These are phyloP conservation scores for Metridium senile DNA, from an alignment of 92 coral and sea anemone genomes.

Conservation along the genomic window DNA sequence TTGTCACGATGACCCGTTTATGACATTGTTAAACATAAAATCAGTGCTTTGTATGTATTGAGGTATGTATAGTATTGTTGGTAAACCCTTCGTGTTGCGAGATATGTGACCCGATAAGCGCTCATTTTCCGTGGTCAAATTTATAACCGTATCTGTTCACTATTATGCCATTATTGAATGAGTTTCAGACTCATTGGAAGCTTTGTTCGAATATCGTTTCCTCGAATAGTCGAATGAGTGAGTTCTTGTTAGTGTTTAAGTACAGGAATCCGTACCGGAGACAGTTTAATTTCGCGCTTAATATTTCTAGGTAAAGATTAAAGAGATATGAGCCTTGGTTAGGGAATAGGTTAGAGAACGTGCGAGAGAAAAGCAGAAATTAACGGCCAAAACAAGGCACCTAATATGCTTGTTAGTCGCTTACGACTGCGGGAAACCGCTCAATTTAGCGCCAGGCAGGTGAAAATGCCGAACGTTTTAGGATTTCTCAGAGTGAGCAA, in stretches of 20 bases:
- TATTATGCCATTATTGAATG: background rate
- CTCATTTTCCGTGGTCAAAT: conserved; percentile 15
- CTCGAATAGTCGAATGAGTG: conserved; percentile 12
- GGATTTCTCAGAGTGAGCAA: conserved; percentile 14
- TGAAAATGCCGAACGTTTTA: conserved; percentile 20
- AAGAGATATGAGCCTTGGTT: conserved; percentile 1
- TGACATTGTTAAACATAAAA: conserved; percentile 29
- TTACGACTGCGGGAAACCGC: conserved; percentile 37
- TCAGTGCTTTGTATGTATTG: conserved; percentile 20
- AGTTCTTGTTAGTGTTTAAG: conserved; percentile 15
- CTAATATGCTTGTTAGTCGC: conserved; percentile 35
- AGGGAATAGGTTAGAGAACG: conserved; percentile 33
- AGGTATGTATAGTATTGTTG: conserved; percentile 11
- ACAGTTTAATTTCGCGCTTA: conserved; percentile 5
- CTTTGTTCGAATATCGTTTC: conserved; percentile 5
- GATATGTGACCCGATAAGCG: conserved; percentile 33
- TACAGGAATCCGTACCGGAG: conserved; percentile 37
- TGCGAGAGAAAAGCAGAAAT: conserved; percentile 6
- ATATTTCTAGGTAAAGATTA: conserved; percentile 9
- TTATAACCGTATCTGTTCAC: conserved; percentile 11
- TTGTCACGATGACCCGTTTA: conserved; percentile 16
- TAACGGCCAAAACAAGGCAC: conserved; percentile 21
- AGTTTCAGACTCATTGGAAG: conserved; percentile 2
- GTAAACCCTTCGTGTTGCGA: background rate
- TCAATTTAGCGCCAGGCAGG: conserved; percentile 15